Evolutionary conservation across 2,888 invertebrate genomes (phyloP).

Genomic region (Gerris lacustris): DNA sequence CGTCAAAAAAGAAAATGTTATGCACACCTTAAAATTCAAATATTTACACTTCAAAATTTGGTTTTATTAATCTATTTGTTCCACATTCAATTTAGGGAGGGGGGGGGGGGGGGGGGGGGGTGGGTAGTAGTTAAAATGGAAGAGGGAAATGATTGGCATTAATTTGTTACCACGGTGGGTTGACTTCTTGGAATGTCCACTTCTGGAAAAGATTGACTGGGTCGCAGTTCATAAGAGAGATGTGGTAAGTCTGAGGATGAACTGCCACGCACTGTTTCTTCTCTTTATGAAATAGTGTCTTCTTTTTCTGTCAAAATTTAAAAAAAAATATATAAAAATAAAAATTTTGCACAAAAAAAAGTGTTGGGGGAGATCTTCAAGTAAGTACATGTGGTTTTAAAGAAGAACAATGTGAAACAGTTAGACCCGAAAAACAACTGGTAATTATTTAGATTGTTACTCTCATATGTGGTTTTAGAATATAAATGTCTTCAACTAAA

Average conservation of each 20-base stretch:
- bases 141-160: not conserved
- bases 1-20: too few species aligned
- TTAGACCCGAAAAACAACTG: too few species aligned
- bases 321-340: conserved; percentile 10
- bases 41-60: too few species aligned
- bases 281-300: conserved; percentile 60
- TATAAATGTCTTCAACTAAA: too few species aligned
- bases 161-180: conserved; percentile 46
- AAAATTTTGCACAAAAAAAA: not conserved
- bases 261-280: conserved; percentile 72
- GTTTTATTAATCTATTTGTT: too few species aligned
- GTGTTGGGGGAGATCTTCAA: not conserved
- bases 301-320: conserved; percentile 40
- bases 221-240: conserved; percentile 73
- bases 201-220: conserved; percentile 74
- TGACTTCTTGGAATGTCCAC: conserved; percentile 68
- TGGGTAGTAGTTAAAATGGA: not conserved
- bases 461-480: too few species aligned
- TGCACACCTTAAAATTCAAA: too few species aligned
- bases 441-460: too few species aligned
- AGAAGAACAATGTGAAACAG: too few species aligned
- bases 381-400: not conserved
- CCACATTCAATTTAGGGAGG: too few species aligned
- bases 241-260: conserved; percentile 64
- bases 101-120: too few species aligned